Percentiles rank a stretch among this genome's conserved stretches.
phyloP scores from a whole-genome alignment of 2,888 invertebrate species.

The Frankliniella fusca region DNA sequence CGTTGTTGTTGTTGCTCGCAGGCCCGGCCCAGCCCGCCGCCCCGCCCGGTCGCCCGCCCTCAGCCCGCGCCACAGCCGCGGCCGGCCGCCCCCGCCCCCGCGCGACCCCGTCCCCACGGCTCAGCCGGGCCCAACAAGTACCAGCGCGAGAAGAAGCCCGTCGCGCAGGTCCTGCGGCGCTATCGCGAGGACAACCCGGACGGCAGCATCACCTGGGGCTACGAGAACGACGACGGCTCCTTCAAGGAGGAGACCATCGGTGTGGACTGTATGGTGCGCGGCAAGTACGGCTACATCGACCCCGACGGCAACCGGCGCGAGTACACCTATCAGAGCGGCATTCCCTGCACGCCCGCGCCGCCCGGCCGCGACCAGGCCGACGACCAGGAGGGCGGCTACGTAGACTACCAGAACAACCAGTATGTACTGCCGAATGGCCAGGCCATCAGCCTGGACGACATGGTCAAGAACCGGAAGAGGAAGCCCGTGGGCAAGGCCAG shows the following conservation, averaged over 20 bases:
- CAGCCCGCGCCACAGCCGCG: conserved; percentile 26
- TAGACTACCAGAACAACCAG: conserved; percentile 70
- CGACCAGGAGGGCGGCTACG: conserved; percentile 54
- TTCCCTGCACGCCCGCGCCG: conserved; percentile 51
- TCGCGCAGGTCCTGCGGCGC: conserved; percentile 58
- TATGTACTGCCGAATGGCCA: conserved; percentile 68
- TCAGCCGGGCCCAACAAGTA: conserved; percentile 31
- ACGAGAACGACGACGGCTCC: conserved; percentile 81
- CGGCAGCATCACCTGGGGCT: conserved; percentile 83
- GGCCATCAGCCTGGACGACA: conserved; percentile 63
- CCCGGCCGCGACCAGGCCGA: conserved; percentile 39
- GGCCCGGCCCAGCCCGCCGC: conserved; percentile 33
- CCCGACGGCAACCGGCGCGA: conserved; percentile 77
- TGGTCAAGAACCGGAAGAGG: conserved; percentile 65
- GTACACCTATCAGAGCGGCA: conserved; percentile 75
- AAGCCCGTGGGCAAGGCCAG: conserved; percentile 58
- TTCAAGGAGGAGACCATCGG: conserved; percentile 82
- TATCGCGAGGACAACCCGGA: conserved; percentile 75
- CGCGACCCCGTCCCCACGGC: conserved; percentile 31
- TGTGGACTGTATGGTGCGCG: conserved; percentile 68
- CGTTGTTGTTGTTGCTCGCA: neutral
- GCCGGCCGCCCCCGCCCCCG: conserved; percentile 31
- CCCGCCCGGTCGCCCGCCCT: conserved; percentile 32
- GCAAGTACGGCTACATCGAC: conserved; percentile 79
- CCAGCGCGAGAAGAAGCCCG: conserved; percentile 58